Base-by-base conservation (phyloP, 2,888 invertebrate genomes). In the Zele albiditarsus region DNA sequence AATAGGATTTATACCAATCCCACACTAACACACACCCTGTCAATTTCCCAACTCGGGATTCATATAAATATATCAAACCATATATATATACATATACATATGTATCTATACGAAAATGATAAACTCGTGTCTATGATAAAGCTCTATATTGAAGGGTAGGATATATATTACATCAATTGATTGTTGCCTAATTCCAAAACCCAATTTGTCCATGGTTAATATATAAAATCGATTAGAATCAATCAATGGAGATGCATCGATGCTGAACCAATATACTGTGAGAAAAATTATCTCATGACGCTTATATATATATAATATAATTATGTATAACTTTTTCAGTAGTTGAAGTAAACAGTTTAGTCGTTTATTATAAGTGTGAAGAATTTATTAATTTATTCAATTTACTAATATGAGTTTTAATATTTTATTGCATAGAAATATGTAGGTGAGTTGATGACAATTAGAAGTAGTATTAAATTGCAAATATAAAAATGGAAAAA, bases 31-130 rank as follows among this genome's bases (percentile, higher is more conserved):
- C 8, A 53, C 67, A 68, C 20, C 49, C 49, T 53, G 2, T 53
- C 49, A 27, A 68, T 60, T 46, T 62, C 38, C 63, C 33, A 33
- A 33, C 33, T 31, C 20, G 16, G 63, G 63, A 63, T 38, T 63
- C 33, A 63, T 63, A 63, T 63, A 63, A 63, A 33, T 33, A 63
- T 63, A 28, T 46, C 57, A 71, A 60, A 66, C 65, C 62, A 60
- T 57, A 58, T n/a, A 42, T 46, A 73, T 60, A 60, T 49, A 28
- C 14, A 58, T 42, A 66, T 46, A 42, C 27, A 68, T 74, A 74
- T 69, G 65, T 42, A 66, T 46, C 42, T 28, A 63, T 74, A 74
- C 69, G 58, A 75, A 66, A 57, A 71, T 71, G 65, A 71, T 75
- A 71, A 75, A 75, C 66, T 71, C 23, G 33, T 16, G 65, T 33